Base-by-base conservation (phyloP, 2,113 vertebrate genomes). In the Budorcas taxicolor region DNA sequence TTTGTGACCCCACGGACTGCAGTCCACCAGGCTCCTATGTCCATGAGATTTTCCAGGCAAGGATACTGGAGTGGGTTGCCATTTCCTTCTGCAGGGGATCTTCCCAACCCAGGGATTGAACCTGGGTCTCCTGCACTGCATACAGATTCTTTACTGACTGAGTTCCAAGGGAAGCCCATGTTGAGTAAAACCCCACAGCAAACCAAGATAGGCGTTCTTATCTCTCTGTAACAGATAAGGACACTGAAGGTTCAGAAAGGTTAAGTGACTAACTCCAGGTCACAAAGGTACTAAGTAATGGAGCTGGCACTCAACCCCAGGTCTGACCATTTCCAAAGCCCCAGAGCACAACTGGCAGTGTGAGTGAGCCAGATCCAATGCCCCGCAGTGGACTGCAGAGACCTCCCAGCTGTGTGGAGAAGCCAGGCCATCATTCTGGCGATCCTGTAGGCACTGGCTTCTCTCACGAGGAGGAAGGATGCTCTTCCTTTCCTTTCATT, bases 201-300 rank as follows among this genome's bases (percentile, higher is more conserved):
- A 27, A 47, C 4, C 43, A 1, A 40, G 74, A 15, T 1, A 13
- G 74, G n/a, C 0, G 0, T 21, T 15, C 29, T 43, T 36, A 7
- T 7, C 64, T 85, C 94, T 58, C 6, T 5, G 0, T 36, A 15
- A 23, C 29, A 25, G 60, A n/a, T 19, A 23, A 45, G n/a, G 74
- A 80, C n/a, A 3, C 52, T 6, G 83, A 78, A 85, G 23, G 9
- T 23, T 58, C 47, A 47, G 95, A 58, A 60, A 84, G 45, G 19
- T 33, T 7, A 23, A 16, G 40, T n/a, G 58, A 33, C 74, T 87
- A 12, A 12, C 45, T 36, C 45, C 10, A 40, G 81, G 89, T 43
- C 90, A 91, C 57, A 27, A 31, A 52, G 47, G 33, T 21, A 33
- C 62, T 21, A 40, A 31, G 25, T 5, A 27, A 33, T 9, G 45